phyloP scores from a whole-genome alignment of 2,888 invertebrate genomes.

The Melanchra persicariae region DNA sequence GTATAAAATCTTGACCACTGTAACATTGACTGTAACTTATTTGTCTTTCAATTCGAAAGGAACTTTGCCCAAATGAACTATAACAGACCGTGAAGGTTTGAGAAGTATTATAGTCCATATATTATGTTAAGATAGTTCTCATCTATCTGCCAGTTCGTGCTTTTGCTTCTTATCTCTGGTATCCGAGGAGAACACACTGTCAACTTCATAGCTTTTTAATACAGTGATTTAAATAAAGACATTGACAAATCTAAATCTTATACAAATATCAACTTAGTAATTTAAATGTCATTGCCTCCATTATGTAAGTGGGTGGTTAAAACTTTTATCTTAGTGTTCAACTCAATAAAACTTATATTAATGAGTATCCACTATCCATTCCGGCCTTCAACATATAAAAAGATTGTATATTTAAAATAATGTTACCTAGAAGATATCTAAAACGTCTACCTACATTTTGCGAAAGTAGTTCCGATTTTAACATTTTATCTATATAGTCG shows the following conservation, averaged over 20 bases:
- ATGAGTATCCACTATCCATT: slow-evolving; percentile 29
- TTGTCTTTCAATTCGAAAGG: too few species aligned
- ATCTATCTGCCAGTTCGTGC: neutral
- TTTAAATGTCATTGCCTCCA: slow-evolving; percentile 23
- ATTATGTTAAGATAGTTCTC: neutral
- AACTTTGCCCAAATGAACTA: neutral
- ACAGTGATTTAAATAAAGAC: slow-evolving; percentile 13
- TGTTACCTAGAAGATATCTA: slow-evolving; percentile 13
- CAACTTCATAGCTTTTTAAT: slow-evolving; percentile 8
- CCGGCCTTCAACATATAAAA: slow-evolving; percentile 12
- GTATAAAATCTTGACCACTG: too few species aligned
- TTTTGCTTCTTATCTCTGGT: neutral
- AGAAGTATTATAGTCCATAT: too few species aligned
- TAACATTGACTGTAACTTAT: too few species aligned
- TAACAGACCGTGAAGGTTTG: neutral
- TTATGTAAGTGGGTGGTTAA: slow-evolving; percentile 12
- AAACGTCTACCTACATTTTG: slow-evolving; percentile 47
- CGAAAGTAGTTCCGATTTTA: slow-evolving; percentile 54
- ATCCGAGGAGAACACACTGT: neutral
- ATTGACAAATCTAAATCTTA: slow-evolving; percentile 5
- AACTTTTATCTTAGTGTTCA: slow-evolving; percentile 22
- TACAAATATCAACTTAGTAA: neutral
- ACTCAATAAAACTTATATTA: slow-evolving; percentile 33
- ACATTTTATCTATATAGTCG: slow-evolving; percentile 25
- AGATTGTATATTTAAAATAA: slow-evolving; percentile 17